Base-by-base conservation (phyloP, 2,888 invertebrate genomes). In the Strigamia maritima region DNA sequence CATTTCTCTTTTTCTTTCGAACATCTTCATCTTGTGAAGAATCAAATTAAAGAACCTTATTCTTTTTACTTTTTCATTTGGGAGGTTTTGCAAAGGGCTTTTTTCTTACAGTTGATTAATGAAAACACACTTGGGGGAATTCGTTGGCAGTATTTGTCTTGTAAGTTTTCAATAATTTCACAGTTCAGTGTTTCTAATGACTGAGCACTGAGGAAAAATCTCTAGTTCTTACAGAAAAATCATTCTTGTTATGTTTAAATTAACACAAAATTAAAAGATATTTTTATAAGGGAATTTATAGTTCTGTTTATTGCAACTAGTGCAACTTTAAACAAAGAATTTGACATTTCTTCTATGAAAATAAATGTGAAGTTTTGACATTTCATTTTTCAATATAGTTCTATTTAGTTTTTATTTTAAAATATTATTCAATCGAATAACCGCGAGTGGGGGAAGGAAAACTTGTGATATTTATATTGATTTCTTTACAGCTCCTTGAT, bases 391-490 rank as follows among this genome's bases (percentile, higher is more conserved):
- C 70, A 70, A 70, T 70, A 28, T 14, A 16, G 26, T 0, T 49
- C n/a, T n/a, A n/a, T n/a, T n/a, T n/a, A n/a, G n/a, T n/a, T 28
- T 70, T 70, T 70, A 28, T 70, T 70, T 70, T 70, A 70, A 70
- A 70, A 70, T 70, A 28, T 28, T 70, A 28, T 70, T 70, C 28
- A 16, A 26, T 28, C 28, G 12, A 70, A 70, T 28, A 26, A 54
- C 70, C 28, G 28, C 28, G 26, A 28, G 54, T 54, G 54, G n/a
- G n/a, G 54, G 28, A 70, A 70, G 70, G 26, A 70, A 70, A 70
- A 70, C n/a, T 4, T 75, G 35, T 75, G 22, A 75, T 75, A 75
- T 75, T 75, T 38, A 22, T 75, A 38, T 75, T 75, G 40, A 75
- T 75, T 35, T 35, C 19, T 75, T 40, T 75, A 44, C 77, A 31